Conservation (phyloP, 2,113 vertebrate genomes). For the Lethenteron reissneri region DNA sequence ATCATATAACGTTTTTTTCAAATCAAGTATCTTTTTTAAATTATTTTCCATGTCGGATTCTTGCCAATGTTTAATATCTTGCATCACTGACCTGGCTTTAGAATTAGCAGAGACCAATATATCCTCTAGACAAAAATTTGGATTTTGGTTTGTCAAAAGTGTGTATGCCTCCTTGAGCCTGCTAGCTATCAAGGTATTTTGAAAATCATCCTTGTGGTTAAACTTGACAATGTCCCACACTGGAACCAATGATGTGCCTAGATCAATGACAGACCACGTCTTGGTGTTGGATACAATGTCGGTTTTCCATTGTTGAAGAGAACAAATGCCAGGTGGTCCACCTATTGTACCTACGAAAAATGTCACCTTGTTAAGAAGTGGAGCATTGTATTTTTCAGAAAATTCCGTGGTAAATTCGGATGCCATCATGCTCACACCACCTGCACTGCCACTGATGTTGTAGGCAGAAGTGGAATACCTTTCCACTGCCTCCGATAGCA, state of each 20-base stretch:
- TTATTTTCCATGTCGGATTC: too few species aligned
- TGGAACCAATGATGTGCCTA: constrained; percentile 17
- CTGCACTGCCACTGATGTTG: too few species aligned
- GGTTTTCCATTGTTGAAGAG: constrained; percentile 17
- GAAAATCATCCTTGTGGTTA: constrained; percentile 18
- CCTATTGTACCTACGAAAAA: constrained; percentile 15
- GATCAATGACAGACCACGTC: constrained; percentile 23
- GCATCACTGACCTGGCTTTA: too few species aligned
- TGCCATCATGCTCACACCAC: constrained; percentile 9
- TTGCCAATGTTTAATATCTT: too few species aligned
- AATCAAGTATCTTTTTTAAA: too few species aligned
- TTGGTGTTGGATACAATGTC: constrained; percentile 17
- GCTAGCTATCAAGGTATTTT: constrained; percentile 5
- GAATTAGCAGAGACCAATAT: too few species aligned
- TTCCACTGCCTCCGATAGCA: too few species aligned
- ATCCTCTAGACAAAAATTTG: too few species aligned
- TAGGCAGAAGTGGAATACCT: too few species aligned
- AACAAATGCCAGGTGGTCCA: constrained; percentile 15
- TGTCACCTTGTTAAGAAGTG: constrained; percentile 8
- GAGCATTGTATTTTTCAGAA: rapidly evolving
- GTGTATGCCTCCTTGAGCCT: constrained; percentile 12
- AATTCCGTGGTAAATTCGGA: not conserved
- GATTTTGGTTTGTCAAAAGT: not conserved
- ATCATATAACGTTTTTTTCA: too few species aligned
- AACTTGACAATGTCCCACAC: constrained; percentile 21